These are phyloP conservation scores for Stenodema calcarata DNA, from an alignment of 2,888 invertebrate genomes.

Conservation along the genomic window DNA sequence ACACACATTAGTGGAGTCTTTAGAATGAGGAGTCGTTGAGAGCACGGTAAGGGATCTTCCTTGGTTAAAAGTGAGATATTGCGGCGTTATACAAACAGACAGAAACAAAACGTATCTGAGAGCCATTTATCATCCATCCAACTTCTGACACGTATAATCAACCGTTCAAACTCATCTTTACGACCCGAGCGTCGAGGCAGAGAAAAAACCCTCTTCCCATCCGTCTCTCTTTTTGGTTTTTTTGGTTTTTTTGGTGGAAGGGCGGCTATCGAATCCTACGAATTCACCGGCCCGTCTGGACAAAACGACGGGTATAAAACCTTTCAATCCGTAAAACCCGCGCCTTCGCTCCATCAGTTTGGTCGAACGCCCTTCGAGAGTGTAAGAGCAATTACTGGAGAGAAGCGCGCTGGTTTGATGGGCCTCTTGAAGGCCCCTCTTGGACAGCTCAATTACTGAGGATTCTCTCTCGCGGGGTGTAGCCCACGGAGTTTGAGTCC, in stretches of 20 bases:
- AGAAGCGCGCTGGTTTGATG: background rate
- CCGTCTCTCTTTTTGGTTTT: too few species aligned
- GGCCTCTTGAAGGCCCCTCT: background rate
- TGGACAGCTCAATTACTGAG: background rate
- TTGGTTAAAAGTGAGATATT: too few species aligned
- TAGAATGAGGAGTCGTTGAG: too few species aligned
- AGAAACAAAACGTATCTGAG: background rate
- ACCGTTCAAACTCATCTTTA: background rate
- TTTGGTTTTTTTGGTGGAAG: too few species aligned
- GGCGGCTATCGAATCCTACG: too few species aligned
- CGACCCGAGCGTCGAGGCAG: too few species aligned
- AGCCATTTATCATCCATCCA: background rate
- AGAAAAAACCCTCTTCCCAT: too few species aligned
- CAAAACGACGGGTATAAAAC: background rate
- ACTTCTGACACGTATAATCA: background rate
- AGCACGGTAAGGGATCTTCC: too few species aligned
- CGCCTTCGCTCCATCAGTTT: too few species aligned
- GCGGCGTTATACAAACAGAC: background rate
- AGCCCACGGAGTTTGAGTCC: background rate
- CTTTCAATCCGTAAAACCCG: background rate
- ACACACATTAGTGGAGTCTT: too few species aligned
- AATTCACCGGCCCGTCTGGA: background rate
- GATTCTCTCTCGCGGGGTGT: background rate
- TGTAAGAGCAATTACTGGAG: background rate
- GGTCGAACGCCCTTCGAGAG: background rate